Conservation (phyloP, 2,797 vertebrate genomes). For the Eurystomus glaucurus region DNA sequence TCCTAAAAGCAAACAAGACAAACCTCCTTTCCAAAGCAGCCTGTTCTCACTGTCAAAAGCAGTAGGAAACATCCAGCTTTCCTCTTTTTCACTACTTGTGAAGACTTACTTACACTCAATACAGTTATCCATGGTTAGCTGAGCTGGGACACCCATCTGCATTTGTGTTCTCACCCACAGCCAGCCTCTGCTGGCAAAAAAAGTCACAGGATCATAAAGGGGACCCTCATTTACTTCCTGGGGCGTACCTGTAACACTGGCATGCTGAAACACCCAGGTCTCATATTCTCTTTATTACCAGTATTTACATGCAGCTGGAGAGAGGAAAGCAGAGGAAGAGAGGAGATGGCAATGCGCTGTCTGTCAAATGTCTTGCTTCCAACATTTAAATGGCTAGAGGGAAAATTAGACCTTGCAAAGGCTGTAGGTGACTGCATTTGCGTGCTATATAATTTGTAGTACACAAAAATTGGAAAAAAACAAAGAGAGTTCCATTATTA, state of each 20-base stretch:
- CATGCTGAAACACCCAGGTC: not conserved
- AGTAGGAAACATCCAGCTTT: not conserved
- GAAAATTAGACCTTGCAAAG: not conserved
- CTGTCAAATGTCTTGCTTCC: rapidly evolving
- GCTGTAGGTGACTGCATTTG: not conserved
- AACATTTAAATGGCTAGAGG: not conserved
- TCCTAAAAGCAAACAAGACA: not conserved
- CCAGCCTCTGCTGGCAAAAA: not conserved
- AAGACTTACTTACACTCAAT: not conserved
- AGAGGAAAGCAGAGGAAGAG: not conserved
- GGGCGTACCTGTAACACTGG: not conserved
- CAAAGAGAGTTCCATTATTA: not conserved
- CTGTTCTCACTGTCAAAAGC: not conserved
- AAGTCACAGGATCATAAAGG: not conserved
- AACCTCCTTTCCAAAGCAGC: not conserved
- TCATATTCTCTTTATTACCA: not conserved
- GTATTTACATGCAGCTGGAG: not conserved
- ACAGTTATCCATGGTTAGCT: not conserved
- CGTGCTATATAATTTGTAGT: not conserved
- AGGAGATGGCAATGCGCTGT: not conserved
- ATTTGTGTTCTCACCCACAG: not conserved
- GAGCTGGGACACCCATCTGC: not conserved
- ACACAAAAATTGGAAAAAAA: not conserved
- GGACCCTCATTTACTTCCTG: not conserved
- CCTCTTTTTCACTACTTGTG: not conserved